phyloP scores from a whole-genome alignment of 92 coral and sea anemone species.

The Bergia puertoricense region DNA sequence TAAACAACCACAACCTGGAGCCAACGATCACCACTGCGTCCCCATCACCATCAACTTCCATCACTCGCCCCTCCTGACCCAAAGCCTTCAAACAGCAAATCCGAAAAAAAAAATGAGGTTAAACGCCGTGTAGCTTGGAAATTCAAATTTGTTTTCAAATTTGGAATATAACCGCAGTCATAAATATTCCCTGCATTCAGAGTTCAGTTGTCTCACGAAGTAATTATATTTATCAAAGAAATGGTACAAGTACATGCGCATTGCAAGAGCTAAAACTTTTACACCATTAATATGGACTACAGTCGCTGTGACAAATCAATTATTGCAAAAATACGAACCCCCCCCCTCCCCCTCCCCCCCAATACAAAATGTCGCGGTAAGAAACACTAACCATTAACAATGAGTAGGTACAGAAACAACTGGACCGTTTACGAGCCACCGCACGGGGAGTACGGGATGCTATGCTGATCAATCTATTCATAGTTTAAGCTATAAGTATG shows the following conservation, averaged over 20 bases:
- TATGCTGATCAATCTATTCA: background rate
- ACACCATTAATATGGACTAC: too few species aligned
- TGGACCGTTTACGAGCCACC: background rate
- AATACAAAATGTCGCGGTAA: too few species aligned
- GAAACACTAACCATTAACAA: too few species aligned
- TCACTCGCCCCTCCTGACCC: slow-evolving; percentile 66
- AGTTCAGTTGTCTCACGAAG: too few species aligned
- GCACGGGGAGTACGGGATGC: background rate
- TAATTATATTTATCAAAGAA: background rate
- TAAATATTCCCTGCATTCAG: too few species aligned
- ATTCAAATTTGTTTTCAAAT: background rate
- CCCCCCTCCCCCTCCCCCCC: too few species aligned
- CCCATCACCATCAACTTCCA: slow-evolving; percentile 66
- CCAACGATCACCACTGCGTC: slow-evolving; percentile 73
- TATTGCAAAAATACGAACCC: too few species aligned
- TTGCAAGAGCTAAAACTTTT: background rate
- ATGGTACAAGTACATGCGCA: background rate
- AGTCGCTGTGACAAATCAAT: too few species aligned
- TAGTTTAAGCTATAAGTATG: background rate
- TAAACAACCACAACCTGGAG: slow-evolving; percentile 63
- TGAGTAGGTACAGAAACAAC: background rate
- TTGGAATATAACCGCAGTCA: background rate
- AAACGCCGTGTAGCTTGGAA: background rate
- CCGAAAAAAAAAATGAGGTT: background rate
- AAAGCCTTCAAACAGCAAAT: slow-evolving; percentile 45